Percentiles rank a stretch among this genome's conserved stretches.
phyloP scores from a whole-genome alignment of 2,113 vertebrate species.

The Phrynocephalus versicolor region DNA sequence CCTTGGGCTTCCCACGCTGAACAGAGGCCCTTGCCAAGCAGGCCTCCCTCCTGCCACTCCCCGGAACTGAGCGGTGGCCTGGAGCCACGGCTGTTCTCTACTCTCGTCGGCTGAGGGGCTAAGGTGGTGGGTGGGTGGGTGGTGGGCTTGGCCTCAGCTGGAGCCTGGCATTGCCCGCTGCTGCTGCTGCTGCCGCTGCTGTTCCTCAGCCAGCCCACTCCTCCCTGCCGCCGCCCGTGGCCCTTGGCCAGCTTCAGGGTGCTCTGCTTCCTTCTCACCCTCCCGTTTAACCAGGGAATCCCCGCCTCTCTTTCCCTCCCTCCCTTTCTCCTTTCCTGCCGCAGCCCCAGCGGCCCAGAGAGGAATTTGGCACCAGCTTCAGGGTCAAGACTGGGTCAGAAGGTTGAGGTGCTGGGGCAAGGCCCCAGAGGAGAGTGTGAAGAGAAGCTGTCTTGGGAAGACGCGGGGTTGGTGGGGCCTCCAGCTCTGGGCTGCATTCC shows the following conservation, averaged over 20 bases:
- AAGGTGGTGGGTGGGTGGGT: background rate
- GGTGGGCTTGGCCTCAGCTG: background rate
- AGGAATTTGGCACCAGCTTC: constrained; percentile 69
- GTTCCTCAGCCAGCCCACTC: background rate
- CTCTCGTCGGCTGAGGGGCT: background rate
- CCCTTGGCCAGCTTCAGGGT: constrained; percentile 10
- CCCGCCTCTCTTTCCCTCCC: constrained; percentile 14
- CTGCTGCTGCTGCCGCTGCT: no score
- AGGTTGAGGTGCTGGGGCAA: constrained; percentile 37
- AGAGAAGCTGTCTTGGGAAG: constrained; percentile 44
- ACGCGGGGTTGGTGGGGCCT: background rate
- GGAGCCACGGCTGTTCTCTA: background rate
- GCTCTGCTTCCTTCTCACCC: constrained; percentile 8
- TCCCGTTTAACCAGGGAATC: constrained; percentile 13
- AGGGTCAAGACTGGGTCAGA: constrained; percentile 43
- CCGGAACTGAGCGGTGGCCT: constrained; percentile 2
- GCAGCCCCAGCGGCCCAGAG: background rate
- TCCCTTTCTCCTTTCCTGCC: background rate
- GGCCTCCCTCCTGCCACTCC: background rate
- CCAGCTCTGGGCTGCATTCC: constrained; percentile 15
- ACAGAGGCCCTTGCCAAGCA: background rate
- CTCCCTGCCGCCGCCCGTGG: background rate
- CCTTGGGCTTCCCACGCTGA: constrained; percentile 13
- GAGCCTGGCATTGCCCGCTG: no score
- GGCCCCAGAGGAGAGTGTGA: constrained; percentile 35